These are phyloP conservation scores for Daubentonia madagascariensis DNA, from an alignment of 2,113 vertebrate species.

Conservation along the genomic window DNA sequence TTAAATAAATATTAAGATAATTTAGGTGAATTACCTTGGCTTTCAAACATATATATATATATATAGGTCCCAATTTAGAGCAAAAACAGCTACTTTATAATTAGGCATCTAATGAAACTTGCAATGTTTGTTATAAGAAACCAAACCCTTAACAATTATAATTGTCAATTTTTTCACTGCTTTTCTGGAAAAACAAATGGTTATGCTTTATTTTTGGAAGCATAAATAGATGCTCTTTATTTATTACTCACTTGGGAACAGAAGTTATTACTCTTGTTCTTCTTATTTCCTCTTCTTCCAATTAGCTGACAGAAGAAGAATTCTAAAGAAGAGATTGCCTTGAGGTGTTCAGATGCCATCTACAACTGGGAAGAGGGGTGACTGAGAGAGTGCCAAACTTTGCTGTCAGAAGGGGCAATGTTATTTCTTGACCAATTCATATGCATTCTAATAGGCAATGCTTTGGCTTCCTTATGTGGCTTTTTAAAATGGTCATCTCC, in stretches of 20 bases:
- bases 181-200: conserved; percentile 12
- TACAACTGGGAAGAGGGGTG: not conserved
- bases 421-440: conserved; percentile 18
- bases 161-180: not conserved
- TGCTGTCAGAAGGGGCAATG: not conserved
- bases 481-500: not conserved
- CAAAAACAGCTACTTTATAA: not conserved
- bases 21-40: not conserved
- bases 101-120: not conserved
- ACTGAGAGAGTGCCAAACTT: not conserved
- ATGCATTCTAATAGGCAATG: not conserved
- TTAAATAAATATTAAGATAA: not conserved
- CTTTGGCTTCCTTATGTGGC: not conserved
- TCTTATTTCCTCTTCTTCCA: not conserved
- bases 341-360: not conserved
- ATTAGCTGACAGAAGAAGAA: not conserved
- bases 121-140: not conserved
- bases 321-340: not conserved
- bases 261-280: not conserved
- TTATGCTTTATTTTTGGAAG: conserved; percentile 14
- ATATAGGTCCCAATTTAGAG: not conserved
- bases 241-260: not conserved
- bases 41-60: not conserved
- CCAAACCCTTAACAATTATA: not conserved
- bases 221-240: not conserved